Conservation (phyloP, 2,888 invertebrate species). For the Epiperipatus broadwayi region DNA sequence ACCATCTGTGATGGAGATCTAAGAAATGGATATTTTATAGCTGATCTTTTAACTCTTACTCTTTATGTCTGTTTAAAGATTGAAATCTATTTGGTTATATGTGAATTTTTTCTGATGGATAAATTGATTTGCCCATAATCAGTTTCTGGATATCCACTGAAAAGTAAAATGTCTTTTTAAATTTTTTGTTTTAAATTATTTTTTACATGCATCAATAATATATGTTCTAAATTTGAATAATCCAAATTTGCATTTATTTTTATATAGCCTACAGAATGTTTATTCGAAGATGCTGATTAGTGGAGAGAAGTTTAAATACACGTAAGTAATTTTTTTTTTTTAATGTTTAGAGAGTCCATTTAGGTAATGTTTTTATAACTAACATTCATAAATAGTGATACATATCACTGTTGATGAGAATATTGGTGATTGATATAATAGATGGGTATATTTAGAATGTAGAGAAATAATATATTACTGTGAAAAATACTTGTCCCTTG, state of each 20-base stretch:
- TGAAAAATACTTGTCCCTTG: no score
- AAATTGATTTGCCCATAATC: no score
- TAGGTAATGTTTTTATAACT: slow-evolving; percentile 1
- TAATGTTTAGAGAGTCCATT: neutral
- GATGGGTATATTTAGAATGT: no score
- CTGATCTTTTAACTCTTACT: no score
- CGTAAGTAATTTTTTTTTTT: slow-evolving; percentile 40
- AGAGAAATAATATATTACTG: no score
- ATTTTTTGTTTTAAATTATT: neutral
- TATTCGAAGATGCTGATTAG: slow-evolving; percentile 56
- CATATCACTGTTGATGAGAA: no score
- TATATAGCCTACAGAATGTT: slow-evolving; percentile 48
- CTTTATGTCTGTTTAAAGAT: no score
- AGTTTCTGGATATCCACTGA: neutral
- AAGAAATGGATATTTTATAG: no score
- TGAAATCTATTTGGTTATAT: no score
- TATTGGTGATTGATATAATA: no score
- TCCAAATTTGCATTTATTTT: slow-evolving; percentile 16
- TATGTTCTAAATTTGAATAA: slow-evolving; percentile 7
- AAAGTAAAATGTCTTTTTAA: neutral
- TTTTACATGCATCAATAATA: neutral
- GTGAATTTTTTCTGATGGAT: no score
- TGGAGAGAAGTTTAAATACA: slow-evolving; percentile 49
- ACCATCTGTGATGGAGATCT: no score
- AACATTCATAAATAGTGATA: slow-evolving; percentile 10